Evolutionary conservation across 2,888 invertebrate species (phyloP).

Genomic region (Didymodactylos carnosus): DNA sequence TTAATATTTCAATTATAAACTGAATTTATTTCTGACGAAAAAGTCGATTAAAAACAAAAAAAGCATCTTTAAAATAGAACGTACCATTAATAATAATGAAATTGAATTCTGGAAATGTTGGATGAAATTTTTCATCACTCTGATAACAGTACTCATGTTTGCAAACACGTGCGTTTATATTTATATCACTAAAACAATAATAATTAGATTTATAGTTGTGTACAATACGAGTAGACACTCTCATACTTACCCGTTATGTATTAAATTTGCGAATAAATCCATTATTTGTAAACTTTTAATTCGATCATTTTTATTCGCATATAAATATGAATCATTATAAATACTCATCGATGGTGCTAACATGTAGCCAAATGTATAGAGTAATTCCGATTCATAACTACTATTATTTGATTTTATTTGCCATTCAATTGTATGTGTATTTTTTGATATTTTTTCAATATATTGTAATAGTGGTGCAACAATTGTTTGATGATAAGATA

Average conservation of each 20-base stretch:
- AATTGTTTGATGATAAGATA: neutral
- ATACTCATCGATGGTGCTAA: neutral
- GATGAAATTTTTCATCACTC: neutral
- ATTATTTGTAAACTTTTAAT: neutral
- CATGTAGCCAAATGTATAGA: neutral
- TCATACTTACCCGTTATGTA: neutral
- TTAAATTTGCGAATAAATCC: neutral
- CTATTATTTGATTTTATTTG: neutral
- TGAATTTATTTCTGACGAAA: neutral
- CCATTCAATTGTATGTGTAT: neutral
- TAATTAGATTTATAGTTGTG: too few relatives aligned
- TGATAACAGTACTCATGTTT: neutral
- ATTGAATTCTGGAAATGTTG: neutral
- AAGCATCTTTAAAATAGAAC: neutral
- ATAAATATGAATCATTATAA: neutral
- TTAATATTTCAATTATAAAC: neutral
- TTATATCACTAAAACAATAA: neutral
- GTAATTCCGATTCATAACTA: neutral
- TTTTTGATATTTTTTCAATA: neutral
- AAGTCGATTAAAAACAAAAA: neutral
- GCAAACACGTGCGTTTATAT: neutral
- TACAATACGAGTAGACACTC: too few relatives aligned
- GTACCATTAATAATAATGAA: neutral
- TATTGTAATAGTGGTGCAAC: neutral
- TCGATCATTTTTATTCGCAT: neutral